Evolutionary conservation across 2,888 invertebrate species (phyloP), one percentile per base, ranked within the genome.

Genomic region (Plagodis dolabraria): DNA sequence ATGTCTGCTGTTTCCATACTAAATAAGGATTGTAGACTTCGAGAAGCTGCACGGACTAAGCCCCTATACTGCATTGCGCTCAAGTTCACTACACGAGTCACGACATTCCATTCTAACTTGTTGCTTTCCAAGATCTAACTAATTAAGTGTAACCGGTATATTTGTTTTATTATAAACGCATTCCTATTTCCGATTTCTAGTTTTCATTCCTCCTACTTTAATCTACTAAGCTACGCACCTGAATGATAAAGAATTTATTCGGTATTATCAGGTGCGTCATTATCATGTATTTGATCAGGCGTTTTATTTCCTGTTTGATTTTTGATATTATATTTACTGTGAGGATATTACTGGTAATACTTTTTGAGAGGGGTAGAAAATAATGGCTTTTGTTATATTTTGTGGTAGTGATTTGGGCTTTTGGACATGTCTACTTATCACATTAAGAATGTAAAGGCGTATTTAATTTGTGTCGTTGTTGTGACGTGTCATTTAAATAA

Each of bases 1-100:
- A 76, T 82, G 91, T 91, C 91, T 91, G 86, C 81, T 72, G 71
- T 71, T 79, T 81, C 77, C 77, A 74, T 76, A 83, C 82, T 83
- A 82, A 83, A 83, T 85, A 83, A 82, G 79, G 81, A 82, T 77
- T 79, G 80, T 79, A 80, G 79, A 82, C 82, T 73, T 69, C 65
- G 64, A 70, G 60, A 65, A 64, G 63, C 73, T 80, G 71, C 69
- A 72, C 65, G 66, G 65, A 71, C 59, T 47, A 58, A 56, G 47
- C 36, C 47, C 55, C 33, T 22, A 43, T 71, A 74, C 77, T 74
- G 77, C 80, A 80, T 76, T 83, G 82, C 83, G 78, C 76, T 74
- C 76, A 79, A 82, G 71, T 76, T 78, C 74, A 75, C 73, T 77
- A 78, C 76, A 77, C 79, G 67, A 80, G 81, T 83, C 84, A 84